phyloP scores from a whole-genome alignment of 1,140 invertebrate genomes.

The Reticulitermes speratus region DNA sequence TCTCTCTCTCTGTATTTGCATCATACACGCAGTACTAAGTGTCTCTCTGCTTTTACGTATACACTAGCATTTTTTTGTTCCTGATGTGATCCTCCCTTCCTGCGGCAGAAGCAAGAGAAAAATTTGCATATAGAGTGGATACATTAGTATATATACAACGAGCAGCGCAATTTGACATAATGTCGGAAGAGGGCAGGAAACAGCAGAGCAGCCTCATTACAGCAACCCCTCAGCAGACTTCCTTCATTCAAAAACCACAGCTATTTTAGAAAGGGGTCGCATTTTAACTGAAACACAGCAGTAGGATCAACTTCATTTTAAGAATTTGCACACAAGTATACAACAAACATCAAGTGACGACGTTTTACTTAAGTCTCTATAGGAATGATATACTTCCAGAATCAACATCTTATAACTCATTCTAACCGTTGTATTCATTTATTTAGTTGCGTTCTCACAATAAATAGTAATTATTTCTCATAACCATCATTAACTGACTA shows the following conservation, averaged over 20 bases:
- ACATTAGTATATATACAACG: conserved; percentile 25
- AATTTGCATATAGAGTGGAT: conserved; percentile 30
- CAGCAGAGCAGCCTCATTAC: conserved; percentile 16
- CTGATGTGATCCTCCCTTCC: neutral
- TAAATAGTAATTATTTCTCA: too few species aligned
- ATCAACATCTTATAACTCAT: too few species aligned
- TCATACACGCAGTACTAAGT: neutral
- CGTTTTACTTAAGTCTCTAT: too few species aligned
- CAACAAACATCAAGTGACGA: too few species aligned
- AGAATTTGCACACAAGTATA: too few species aligned
- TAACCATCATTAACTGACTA: too few species aligned
- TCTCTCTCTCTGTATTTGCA: neutral
- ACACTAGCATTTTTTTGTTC: neutral
- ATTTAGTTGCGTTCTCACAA: too few species aligned
- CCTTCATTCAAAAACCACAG: conserved; percentile 1
- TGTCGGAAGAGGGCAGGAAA: conserved; percentile 1
- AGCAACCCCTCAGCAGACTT: neutral
- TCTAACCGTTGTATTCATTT: too few species aligned
- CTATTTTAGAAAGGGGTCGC: neutral
- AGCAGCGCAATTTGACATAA: neutral
- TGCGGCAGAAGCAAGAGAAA: neutral
- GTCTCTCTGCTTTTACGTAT: neutral
- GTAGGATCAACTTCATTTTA: too few species aligned
- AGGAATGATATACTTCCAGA: too few species aligned
- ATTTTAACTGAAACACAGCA: too few species aligned